A percentile compares a stretch with the other conserved stretches of the same genome.
Evolutionary conservation across 2,797 vertebrate genomes (phyloP).

Genomic region (Sebastiscus tertius): DNA sequence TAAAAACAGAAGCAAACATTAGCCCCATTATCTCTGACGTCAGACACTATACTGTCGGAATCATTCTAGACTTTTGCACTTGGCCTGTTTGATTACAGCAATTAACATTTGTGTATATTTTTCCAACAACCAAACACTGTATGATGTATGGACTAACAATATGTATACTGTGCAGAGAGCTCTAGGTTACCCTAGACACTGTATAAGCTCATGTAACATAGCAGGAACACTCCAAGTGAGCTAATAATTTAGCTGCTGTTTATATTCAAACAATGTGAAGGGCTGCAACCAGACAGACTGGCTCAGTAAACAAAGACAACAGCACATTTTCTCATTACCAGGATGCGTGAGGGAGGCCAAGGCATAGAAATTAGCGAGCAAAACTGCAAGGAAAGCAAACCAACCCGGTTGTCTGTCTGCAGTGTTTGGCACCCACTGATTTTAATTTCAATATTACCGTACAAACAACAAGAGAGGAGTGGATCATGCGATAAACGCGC

Average conservation of each 20-base stretch:
- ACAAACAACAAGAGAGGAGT: conserved; percentile 67
- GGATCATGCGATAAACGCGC: conserved; percentile 65
- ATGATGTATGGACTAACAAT: conserved; percentile 1
- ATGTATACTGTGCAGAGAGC: conserved; percentile 30
- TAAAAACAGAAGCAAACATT: conserved; percentile 34
- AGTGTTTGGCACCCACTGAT: conserved; percentile 74
- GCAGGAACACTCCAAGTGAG: conserved; percentile 68
- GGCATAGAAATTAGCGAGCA: conserved; percentile 77
- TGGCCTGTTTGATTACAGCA: conserved; percentile 11
- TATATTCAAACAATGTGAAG: conserved; percentile 80
- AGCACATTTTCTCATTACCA: conserved; percentile 83
- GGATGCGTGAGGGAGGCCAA: conserved; percentile 74
- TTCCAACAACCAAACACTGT: conserved; percentile 12
- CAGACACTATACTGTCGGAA: conserved; percentile 13
- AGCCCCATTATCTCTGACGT: conserved; percentile 16
- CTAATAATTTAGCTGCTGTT: conserved; percentile 77
- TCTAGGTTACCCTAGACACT: conserved; percentile 28
- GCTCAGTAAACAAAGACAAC: conserved; percentile 81
- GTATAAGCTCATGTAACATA: conserved; percentile 59
- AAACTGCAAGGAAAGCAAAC: conserved; percentile 83
- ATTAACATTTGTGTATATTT: conserved; percentile 31
- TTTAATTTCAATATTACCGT: conserved; percentile 81
- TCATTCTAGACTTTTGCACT: conserved; percentile 20
- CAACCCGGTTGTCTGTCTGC: conserved; percentile 78
- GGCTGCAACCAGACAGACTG: conserved; percentile 73